Evolutionary conservation across 2,888 invertebrate species (phyloP), one percentile per base, ranked within the genome.

Genomic region (Acrobasis suavella): DNA sequence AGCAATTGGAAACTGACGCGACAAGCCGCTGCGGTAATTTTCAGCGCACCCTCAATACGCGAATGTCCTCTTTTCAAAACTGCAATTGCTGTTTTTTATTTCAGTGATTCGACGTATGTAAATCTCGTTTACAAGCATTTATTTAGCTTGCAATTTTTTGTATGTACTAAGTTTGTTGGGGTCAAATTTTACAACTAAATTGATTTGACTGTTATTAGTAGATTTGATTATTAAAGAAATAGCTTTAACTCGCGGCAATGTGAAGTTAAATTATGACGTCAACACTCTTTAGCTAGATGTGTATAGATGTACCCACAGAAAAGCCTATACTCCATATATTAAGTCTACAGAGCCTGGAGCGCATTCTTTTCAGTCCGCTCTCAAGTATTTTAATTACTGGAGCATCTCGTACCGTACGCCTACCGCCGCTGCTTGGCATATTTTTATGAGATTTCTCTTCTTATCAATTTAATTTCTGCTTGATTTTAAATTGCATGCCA

Each of bases 1-100:
- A 67, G 64, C 71, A 75, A 76, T 75, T 71, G 69, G 62, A 69
- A 69, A 67, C 65, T 66, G 64, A 64, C 63, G 65, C 60, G 64
- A 67, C 68, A 70, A 67, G 62, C 66, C 51, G 17, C 66, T 63
- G 63, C 69, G 61, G 68, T 64, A 65, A 69, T 69, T 70, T 62
- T 58, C 62, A 22, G 16, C 42, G 54, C 54, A 52, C 59, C 22
- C 22, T 61, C 52, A 49, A 61, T 52, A 61, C 22, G 52, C 16
- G 51, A 54, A 54, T 52, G 54, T 58, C 49, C 58, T 46, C 49
- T 58, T 61, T 60, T 46, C 46, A 42, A 17, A 54, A 39, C 52
- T 16, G 42, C 46, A 61, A 61, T 61, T 61, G 54, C 52, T 46
- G 22, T 46, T 61, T 54, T 22, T 61, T 39, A 37, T 37, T 37